These are phyloP conservation scores for Champsocephalus gunnari DNA, from an alignment of 2,797 vertebrate genomes.

Conservation along the genomic window DNA sequence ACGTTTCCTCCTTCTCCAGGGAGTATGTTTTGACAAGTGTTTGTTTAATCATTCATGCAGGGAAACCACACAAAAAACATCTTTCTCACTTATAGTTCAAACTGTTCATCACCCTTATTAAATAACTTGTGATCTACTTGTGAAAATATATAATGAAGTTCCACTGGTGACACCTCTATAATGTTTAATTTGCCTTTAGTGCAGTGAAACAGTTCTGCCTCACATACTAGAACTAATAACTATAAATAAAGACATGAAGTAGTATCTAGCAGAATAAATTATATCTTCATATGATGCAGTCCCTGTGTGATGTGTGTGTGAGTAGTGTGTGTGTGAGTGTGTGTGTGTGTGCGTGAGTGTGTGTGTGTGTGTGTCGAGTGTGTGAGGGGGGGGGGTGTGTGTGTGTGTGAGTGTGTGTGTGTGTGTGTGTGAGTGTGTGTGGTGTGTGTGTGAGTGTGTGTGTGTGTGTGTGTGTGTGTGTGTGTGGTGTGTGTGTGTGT, in stretches of 20 bases:
- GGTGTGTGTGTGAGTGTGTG: no score
- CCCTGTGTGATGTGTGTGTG: neutral
- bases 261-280: neutral
- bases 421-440: no score
- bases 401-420: no score
- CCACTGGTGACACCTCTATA: conserved; percentile 5
- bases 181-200: neutral
- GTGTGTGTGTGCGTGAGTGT: neutral
- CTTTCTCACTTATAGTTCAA: conserved; percentile 22
- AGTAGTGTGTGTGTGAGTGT: no score
- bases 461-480: no score
- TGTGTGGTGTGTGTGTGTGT: no score
- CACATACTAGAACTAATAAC: neutral
- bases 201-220: conserved; percentile 1
- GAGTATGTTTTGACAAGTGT: conserved; percentile 31
- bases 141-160: neutral
- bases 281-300: neutral
- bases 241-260: neutral
- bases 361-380: no score
- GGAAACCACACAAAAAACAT: conserved; percentile 31
- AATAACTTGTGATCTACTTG: conserved; percentile 2
- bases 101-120: conserved; percentile 22
- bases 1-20: conserved; percentile 22
- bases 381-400: no score
- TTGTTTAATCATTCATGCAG: conserved; percentile 26